Base-by-base conservation (phyloP, 1,140 invertebrate genomes). In the Vollenhovia emeryi region DNA sequence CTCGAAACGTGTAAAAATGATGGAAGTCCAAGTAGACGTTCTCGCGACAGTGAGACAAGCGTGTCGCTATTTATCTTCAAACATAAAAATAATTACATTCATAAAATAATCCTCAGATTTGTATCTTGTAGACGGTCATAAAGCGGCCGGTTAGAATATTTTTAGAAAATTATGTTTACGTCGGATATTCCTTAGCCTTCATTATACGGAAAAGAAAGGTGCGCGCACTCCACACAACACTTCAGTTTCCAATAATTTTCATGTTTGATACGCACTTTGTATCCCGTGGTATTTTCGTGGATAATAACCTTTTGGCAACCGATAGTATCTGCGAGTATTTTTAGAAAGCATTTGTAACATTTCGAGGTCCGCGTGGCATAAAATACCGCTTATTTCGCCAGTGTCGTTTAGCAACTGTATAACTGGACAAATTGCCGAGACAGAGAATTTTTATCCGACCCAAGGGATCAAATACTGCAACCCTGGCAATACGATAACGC, bases 291-390 rank as follows among this genome's bases (percentile, higher is more conserved):
- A 82, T 71, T 57, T 82, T 73, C 50, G 52, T 11, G 13, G 13
- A 57, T 73, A 82, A 82, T 73, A 73, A 59, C n/a, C 11, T 57
- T 57, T 33, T 80, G 52, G 78, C 50, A 82, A 52, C 33, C 78
- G 64, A 80, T 30, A 59, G 18, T 73, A 82, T n/a, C 13, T 30
- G 50, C 24, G 21, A 52, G 57, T 82, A 82, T 71, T 64, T 82
- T 73, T 73, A 30, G 78, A 43, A 30, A 33, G n/a, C 21, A n/a
- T 36, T 33, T 7, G 40, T 24, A 43, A 57, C 36, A 33, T 43
- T 57, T 57, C n/a, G 9, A 30, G 24, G 24, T 55, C 2, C 9
- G 33, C n/a, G 18, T 27, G 24, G 27, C 30, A 15, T 66, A 71
- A 68, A 79, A 43, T 73, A 45, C 57, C 40, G 24, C 2, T 68